Conservation (phyloP, 1,140 invertebrate species). For the Eupeodes corollae region DNA sequence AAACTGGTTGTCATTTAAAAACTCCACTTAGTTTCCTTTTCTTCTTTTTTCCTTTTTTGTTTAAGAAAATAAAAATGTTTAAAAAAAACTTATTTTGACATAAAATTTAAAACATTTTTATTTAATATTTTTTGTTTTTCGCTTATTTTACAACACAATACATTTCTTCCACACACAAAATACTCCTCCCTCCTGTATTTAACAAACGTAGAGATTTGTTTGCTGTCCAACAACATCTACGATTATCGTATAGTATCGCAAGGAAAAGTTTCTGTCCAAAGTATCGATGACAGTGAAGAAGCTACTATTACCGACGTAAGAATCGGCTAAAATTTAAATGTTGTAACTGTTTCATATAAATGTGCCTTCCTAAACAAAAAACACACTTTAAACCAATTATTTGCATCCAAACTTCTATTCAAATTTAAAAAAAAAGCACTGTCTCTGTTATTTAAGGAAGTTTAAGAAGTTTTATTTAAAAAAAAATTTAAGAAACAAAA, state of each 20-base stretch:
- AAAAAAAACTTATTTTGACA: not conserved
- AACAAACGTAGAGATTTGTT: constrained; percentile 20
- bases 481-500: not conserved
- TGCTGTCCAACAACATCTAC: constrained; percentile 57
- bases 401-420: too few relatives aligned
- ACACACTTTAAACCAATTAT: too few relatives aligned
- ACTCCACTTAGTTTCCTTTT: constrained; percentile 9
- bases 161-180: not conserved
- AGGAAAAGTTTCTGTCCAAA: constrained; percentile 89
- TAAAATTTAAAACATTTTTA: not conserved
- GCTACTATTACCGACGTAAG: constrained; percentile 85
- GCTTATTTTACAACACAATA: not conserved
- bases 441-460: too few relatives aligned
- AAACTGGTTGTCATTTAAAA: too few relatives aligned
- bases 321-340: constrained; percentile 12
- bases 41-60: not conserved
- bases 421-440: too few relatives aligned
- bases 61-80: constrained; percentile 10
- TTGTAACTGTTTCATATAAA: constrained; percentile 8
- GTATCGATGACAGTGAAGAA: constrained; percentile 93
- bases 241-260: constrained; percentile 92
- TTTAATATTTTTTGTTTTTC: not conserved
- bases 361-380: not conserved
- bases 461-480: not conserved
- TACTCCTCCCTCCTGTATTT: not conserved